Base-by-base conservation (phyloP, 1,140 invertebrate species). In the Musca vetustissima region DNA sequence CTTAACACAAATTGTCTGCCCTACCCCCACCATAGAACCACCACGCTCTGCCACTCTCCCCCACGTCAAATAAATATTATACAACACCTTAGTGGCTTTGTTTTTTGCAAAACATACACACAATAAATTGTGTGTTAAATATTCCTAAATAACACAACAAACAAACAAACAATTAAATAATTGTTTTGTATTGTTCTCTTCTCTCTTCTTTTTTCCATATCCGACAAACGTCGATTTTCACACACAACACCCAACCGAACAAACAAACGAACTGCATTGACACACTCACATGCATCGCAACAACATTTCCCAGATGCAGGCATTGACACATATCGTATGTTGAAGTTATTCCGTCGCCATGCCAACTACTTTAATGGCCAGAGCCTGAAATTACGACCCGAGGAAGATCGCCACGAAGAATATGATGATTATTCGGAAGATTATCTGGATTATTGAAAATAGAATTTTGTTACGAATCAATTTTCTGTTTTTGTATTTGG, bases 291-390 rank as follows among this genome's bases (percentile, higher is more conserved):
- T 48, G 32, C 65, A 32, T 52, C 65, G 8, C 28, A 32, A 21
- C 14, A 8, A 50, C 9, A 53, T 53, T 32, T 59, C 57, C 36
- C 32, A 21, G 52, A 24, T 50, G 59, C 64, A 80, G 79, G 79
- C 76, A 80, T 80, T 75, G 77, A 80, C 71, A 80, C 79, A 47
- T 80, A 80, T 77, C 76, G 79, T 72, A 80, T 80, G 79, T 71
- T 80, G 66, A 80, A 77, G 70, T 70, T 80, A 69, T 80, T 79
- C 71, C 75, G 78, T 70, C 78, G 78, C 73, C 73, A 80, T 71
- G 78, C 76, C 73, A 76, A 75, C 76, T 80, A 73, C 75, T 74
- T 76, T 70, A 80, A 80, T 71, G 78, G 79, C 77, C 78, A 80
- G 73, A 74, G 77, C 71, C 76, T 79, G 71, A 80, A 80, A 75